Conservation (phyloP, 2,797 vertebrate genomes). For the Notoglanidium macrostoma region DNA sequence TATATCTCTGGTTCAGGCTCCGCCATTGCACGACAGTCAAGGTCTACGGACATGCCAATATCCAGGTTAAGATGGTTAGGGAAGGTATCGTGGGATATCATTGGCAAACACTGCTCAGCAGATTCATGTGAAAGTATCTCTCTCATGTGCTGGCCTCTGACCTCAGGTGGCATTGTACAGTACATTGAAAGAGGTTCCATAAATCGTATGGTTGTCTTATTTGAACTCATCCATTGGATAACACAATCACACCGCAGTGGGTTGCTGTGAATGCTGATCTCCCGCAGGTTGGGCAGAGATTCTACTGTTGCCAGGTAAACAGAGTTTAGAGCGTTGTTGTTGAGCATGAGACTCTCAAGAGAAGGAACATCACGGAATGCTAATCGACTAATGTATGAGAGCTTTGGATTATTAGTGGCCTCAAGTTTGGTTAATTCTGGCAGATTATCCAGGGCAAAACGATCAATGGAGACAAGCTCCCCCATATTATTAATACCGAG, state of each 20-base stretch:
- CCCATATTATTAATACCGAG: conserved; percentile 97
- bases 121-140: conserved; percentile 83
- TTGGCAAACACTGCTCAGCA: conserved; percentile 87
- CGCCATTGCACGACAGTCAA: conserved; percentile 94
- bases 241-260: conserved; percentile 92
- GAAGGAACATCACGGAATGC: conserved; percentile 91
- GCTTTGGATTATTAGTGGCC: conserved; percentile 95
- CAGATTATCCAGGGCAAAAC: conserved; percentile 90
- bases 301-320: conserved; percentile 91
- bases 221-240: conserved; percentile 93
- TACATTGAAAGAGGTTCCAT: conserved; percentile 97
- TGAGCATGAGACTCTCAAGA: conserved; percentile 95
- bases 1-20: conserved; percentile 96
- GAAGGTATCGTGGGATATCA: conserved; percentile 91
- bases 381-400: conserved; percentile 87
- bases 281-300: conserved; percentile 89
- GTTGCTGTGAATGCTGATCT: conserved; percentile 96
- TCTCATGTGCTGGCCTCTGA: conserved; percentile 85
- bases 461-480: conserved; percentile 90
- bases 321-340: conserved; percentile 92
- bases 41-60: conserved; percentile 81
- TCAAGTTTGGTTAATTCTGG: conserved; percentile 96
- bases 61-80: conserved; percentile 88
- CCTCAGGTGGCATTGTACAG: conserved; percentile 88
- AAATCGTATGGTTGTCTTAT: conserved; percentile 91